Evolutionary conservation across 2,888 invertebrate species (phyloP), one percentile per base, ranked within the genome.

Genomic region (Pyrrhia umbra): DNA sequence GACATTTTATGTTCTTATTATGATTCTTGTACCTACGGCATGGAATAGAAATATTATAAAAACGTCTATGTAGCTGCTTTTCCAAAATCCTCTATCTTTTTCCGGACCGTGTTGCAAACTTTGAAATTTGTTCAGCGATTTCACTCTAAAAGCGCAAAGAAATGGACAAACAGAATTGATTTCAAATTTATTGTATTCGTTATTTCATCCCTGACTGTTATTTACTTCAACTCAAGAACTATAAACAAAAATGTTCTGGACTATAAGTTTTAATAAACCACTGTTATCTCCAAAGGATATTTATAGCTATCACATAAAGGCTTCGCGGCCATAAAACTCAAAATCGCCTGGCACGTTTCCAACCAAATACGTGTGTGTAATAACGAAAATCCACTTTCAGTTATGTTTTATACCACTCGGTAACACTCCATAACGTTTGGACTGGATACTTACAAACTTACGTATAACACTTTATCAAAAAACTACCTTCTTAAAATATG

Each of bases 351-450:
- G 88, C 89, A 83, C 52, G 54, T 64, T 50, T 78, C 84, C 86
- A 88, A 83, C 69, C 73, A 82, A 85, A 85, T 75, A 80, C 67
- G 86, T 86, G 81, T 82, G 77, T 79, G 85, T 86, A 87, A 88
- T 90, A 89, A 87, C 86, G 84, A 88, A 88, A 89, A 90, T 88
- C 89, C 87, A 87, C 88, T 89, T 89, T 88, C 85, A 80, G 87
- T 86, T 89, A 88, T 88, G 86, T 89, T 90, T 90, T 88, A 88
- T 89, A 85, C 81, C 85, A 85, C 77, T 85, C 83, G 79, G 83
- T 86, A 84, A 84, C 82, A 86, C 85, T 86, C 85, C 82, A 85
- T 86, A 85, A 85, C 81, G 77, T 80, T 82, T 77, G 79, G 68
- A 78, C 80, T 75, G 69, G 61, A 64, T 76, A 57, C 58, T 67